Conservation (phyloP, 1,140 invertebrate species). For the Euura saliciscinereae region DNA sequence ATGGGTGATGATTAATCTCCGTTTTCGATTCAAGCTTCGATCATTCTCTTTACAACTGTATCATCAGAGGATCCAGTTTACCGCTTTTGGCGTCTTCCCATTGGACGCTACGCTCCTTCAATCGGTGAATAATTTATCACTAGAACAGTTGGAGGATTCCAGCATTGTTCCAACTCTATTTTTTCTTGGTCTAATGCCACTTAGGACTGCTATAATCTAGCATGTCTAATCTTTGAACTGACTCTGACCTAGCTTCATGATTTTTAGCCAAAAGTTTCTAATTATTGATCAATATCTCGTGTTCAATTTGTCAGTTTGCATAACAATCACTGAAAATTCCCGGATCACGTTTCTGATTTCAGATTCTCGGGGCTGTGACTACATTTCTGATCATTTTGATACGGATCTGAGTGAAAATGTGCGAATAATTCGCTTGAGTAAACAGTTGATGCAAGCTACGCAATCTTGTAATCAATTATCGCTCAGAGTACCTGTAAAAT, state of each 20-base stretch:
- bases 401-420: no score
- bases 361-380: not conserved
- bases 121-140: not conserved
- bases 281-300: no score
- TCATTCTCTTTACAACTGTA: not conserved
- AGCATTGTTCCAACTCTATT: no score
- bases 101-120: not conserved
- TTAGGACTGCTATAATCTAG: no score
- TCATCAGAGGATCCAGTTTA: not conserved
- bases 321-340: no score
- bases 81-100: not conserved
- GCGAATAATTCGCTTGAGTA: not conserved
- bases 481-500: not conserved
- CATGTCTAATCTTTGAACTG: no score
- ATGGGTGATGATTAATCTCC: not conserved
- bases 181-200: no score
- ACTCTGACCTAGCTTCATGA: no score
- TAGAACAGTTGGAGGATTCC: no score
- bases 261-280: no score
- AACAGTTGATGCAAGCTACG: no score
- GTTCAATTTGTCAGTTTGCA: no score
- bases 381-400: not conserved
- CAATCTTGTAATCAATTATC: not conserved
- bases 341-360: not conserved
- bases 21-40: not conserved